Base-by-base conservation (phyloP, 1,140 invertebrate genomes). In the Streblospio benedicti region DNA sequence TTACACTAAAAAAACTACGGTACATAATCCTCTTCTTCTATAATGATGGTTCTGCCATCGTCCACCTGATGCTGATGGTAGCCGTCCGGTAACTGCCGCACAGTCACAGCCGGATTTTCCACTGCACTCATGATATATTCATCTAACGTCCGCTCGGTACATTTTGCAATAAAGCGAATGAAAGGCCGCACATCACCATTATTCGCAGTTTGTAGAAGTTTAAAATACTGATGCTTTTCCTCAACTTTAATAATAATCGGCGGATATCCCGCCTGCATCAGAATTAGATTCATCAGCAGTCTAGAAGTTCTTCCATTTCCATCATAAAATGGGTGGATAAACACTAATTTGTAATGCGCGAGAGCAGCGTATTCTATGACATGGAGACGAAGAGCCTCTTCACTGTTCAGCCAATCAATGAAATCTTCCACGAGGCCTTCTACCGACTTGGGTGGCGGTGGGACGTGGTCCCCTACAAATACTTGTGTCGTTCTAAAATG, bases 261-360 rank as follows among this genome's bases (percentile, higher is more conserved):
- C 2, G 94, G 94, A 80, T 90, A 97, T 0, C 93, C 94, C n/a
- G 90, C 89, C 76, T 91, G 88, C 89, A 98, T 95, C n/a, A 98
- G 80, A 61, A 98, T 87, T 61, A 94, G 83, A 75, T 98, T 98
- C 93, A 98, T 97, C 0, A 98, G 79, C 6, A 98, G 80, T 38
- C 94, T 80, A 2, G 92, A 92, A 0, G 94, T 97, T 68, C 95
- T 82, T 0, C 94, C 95, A 75, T 98, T 98, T 30, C 93, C 93
- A 69, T 82, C 80, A 54, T 80, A 77, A 67, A 82, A 82, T 20
- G 80, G 80, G 81, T 97, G 93, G 65, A 97, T 94, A 68, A 90
- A 87, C 0, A 97, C 94, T 51, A 98, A 74, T 80, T 96, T 96
- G 76, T 97, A 97, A 79, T 98, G 94, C 0, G 93, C 92, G 53